phyloP scores from a whole-genome alignment of 2,888 invertebrate genomes.

The Apeira syringaria region DNA sequence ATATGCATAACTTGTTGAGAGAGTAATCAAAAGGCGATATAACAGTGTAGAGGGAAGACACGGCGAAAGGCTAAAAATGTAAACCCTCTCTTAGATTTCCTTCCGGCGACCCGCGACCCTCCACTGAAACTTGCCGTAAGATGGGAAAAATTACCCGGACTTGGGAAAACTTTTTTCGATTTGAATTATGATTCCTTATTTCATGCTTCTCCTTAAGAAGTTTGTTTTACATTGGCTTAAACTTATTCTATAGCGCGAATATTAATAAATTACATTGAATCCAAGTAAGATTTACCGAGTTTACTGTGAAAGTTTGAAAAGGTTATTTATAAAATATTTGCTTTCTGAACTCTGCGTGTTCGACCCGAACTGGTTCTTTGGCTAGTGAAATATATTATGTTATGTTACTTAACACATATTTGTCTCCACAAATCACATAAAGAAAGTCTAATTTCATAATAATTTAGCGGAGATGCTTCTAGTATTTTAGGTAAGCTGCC shows the following conservation, averaged over 20 bases:
- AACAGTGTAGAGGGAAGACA: constrained; percentile 77
- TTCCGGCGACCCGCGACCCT: constrained; percentile 71
- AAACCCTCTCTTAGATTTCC: constrained; percentile 79
- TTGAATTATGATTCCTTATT: constrained; percentile 84
- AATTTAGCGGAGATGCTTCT: too few species aligned
- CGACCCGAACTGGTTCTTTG: too few species aligned
- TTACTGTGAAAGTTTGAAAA: constrained; percentile 6
- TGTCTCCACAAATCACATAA: too few species aligned
- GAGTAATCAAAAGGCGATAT: constrained; percentile 83
- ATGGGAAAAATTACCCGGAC: constrained; percentile 80
- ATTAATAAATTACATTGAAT: constrained; percentile 57
- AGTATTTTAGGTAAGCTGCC: too few species aligned
- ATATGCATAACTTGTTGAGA: constrained; percentile 83
- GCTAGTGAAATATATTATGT: too few species aligned
- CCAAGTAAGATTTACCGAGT: constrained; percentile 7
- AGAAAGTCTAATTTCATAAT: too few species aligned
- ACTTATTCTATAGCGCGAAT: constrained; percentile 66
- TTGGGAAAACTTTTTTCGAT: constrained; percentile 80
- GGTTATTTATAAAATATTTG: too few species aligned
- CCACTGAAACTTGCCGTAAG: constrained; percentile 76
- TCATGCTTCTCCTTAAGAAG: constrained; percentile 71
- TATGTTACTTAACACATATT: too few species aligned
- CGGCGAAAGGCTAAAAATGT: constrained; percentile 82
- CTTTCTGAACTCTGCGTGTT: too few species aligned
- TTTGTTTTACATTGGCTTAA: constrained; percentile 71